A percentile compares a stretch with the other conserved stretches of the same genome.
These are phyloP conservation scores for Pangasius djambal DNA, from an alignment of 2,797 vertebrate genomes.

Conservation along the genomic window DNA sequence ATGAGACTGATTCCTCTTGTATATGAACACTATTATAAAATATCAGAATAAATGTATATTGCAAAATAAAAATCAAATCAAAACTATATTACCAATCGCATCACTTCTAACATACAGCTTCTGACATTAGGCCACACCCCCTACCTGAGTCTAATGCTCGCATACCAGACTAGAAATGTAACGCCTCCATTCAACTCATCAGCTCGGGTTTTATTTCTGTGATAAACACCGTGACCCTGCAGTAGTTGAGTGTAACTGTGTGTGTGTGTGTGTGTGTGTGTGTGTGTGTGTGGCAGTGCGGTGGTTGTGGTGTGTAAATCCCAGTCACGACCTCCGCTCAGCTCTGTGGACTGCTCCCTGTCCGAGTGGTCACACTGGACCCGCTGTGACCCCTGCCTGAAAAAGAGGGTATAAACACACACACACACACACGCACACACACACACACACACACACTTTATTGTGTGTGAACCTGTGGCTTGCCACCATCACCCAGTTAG, in stretches of 20 bases:
- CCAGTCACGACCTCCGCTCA: fast-evolving
- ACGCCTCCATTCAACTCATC: background rate
- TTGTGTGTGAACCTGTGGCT: background rate
- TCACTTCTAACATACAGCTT: background rate
- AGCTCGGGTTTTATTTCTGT: background rate
- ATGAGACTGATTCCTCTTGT: background rate
- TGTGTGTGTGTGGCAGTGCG: background rate
- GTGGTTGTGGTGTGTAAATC: conserved; percentile 35
- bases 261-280: background rate
- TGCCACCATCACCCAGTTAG: background rate
- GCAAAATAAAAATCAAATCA: background rate
- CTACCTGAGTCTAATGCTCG: background rate
- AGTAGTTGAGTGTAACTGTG: background rate
- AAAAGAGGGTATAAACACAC: conserved; percentile 77
- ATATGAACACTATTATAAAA: too few species aligned
- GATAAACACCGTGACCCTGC: background rate
- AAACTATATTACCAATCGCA: background rate
- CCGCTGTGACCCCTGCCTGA: conserved; percentile 85
- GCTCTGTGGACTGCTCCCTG: conserved; percentile 79
- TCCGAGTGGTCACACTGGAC: conserved; percentile 91
- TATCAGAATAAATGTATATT: too few species aligned
- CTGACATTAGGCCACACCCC: background rate
- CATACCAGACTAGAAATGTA: background rate
- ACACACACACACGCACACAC: background rate
- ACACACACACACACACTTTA: background rate